Base-by-base conservation (phyloP, 1,140 invertebrate genomes). In the Grapholita molesta region DNA sequence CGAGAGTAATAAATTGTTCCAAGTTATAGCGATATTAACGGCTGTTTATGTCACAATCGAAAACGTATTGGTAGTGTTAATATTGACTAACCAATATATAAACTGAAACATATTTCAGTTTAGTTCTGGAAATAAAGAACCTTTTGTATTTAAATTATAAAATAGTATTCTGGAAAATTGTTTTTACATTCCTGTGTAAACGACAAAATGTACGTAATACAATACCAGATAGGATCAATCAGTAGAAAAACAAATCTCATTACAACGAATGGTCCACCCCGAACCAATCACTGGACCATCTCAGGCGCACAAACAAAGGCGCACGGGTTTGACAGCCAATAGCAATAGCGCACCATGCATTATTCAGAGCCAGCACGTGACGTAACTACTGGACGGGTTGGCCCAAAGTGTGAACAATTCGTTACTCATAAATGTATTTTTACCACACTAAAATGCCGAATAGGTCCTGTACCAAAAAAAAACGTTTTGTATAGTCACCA, bases 281-380 rank as follows among this genome's bases (percentile, higher is more conserved):
- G 55, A 28, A 3, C 25, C 55, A 61, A 61, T 61, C 55, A 61
- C 25, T 61, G 55, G 55, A 25, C 28, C n/a, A 55, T 55, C 55
- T 61, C 23, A 3, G 25, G 24, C n/a, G n/a, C 55, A 18, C 42
- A 61, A 61, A 61, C 55, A 61, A 55, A 55, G 12, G 55, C 24
- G 25, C 24, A 8, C 12, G 55, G 55, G 55, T 61, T 28, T 61
- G 55, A 61, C 55, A 61, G 55, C 11, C 55, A 25, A 61, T 61
- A 25, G 55, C 3, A n/a, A n/a, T n/a, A 5, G 55, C 55, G 55
- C 24, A 28, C 55, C 55, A 61, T 61, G 25, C 24, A 61, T 61
- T 61, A 61, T 61, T 61, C 55, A 61, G 55, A 15, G 12, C 55
- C 24, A 12, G 24, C 5, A 15, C 55, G 25, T 61, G 24, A 61